Percentiles rank a stretch among this genome's conserved stretches.
These are phyloP conservation scores for Cyclargus thomasi DNA, from an alignment of 1,140 invertebrate genomes.

Conservation along the genomic window DNA sequence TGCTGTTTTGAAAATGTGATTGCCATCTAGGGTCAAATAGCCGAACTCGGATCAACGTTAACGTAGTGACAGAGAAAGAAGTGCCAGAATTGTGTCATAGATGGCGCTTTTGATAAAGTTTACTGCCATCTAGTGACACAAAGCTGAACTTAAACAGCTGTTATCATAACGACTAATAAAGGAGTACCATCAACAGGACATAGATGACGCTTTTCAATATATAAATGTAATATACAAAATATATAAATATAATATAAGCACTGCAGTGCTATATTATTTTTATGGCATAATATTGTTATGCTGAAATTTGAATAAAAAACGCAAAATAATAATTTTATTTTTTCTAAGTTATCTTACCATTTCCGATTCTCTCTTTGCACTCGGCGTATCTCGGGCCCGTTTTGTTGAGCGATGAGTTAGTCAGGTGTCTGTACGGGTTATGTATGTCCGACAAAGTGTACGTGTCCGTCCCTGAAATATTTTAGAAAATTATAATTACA, in stretches of 20 bases:
- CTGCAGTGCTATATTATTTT: no score
- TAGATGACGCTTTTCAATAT: no score
- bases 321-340: not conserved
- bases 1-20: not conserved
- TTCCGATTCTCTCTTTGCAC: constrained; percentile 87
- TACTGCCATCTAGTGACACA: no score
- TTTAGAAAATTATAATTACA: no score
- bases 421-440: constrained; percentile 89
- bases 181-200: no score
- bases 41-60: no score
- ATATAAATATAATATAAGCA: no score
- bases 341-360: constrained; percentile 73
- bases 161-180: no score
- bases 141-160: no score
- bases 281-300: no score
- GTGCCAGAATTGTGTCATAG: not conserved
- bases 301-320: constrained; percentile 2
- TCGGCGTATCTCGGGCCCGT: constrained; percentile 85
- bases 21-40: no score
- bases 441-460: constrained; percentile 84
- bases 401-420: constrained; percentile 91
- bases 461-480: constrained; percentile 80
- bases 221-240: no score
- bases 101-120: not conserved
- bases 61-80: not conserved